These are phyloP conservation scores for Gallinago media DNA, from an alignment of 2,113 vertebrate species.

Conservation along the genomic window DNA sequence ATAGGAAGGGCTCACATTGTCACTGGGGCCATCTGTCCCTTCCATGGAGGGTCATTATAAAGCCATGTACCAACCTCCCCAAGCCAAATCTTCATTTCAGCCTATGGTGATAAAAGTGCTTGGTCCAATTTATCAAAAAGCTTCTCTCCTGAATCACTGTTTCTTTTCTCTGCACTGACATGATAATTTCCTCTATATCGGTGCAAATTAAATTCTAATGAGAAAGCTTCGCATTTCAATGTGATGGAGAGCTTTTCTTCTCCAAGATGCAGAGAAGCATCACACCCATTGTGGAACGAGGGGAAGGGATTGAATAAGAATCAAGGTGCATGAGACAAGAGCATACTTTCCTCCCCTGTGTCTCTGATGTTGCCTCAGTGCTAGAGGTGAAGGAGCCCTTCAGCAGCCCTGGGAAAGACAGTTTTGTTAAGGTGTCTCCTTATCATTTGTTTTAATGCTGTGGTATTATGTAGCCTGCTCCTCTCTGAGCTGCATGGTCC, in stretches of 20 bases:
- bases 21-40: constrained; percentile 36
- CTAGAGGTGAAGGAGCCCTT: background rate
- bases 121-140: background rate
- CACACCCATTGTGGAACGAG: background rate
- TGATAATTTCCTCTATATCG: constrained; percentile 63
- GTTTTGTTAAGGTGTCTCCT: background rate
- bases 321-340: background rate
- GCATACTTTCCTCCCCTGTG: background rate
- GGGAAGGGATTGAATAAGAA: background rate
- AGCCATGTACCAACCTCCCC: background rate
- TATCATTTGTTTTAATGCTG: background rate
- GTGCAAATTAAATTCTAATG: constrained; percentile 70
- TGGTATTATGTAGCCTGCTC: background rate
- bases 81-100: background rate
- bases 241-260: constrained; percentile 51
- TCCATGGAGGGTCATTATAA: background rate
- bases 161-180: constrained; percentile 55
- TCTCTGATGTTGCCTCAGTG: background rate
- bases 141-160: background rate
- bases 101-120: background rate
- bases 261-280: background rate
- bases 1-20: background rate
- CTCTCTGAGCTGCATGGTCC: background rate
- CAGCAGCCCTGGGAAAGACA: background rate
- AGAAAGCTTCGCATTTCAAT: constrained; percentile 38